phyloP scores from a whole-genome alignment of 2,888 invertebrate species.

The Diploptera punctata region DNA sequence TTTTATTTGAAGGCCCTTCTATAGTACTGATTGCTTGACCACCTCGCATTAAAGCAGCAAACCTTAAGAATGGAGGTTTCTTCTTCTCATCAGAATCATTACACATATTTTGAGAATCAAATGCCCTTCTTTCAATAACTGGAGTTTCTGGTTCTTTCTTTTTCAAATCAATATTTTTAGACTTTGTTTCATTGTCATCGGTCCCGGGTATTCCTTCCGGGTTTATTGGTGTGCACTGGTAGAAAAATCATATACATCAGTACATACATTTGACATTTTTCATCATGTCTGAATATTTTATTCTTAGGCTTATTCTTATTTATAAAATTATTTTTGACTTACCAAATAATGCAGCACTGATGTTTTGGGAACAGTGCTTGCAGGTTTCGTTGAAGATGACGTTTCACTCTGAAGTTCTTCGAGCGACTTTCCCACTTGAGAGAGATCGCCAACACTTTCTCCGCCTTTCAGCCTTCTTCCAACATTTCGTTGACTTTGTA shows the following conservation, averaged over 20 bases:
- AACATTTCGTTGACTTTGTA: too few relatives aligned
- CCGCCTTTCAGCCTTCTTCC: not conserved
- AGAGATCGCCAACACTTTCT: slow-evolving; percentile 7
- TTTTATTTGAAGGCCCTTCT: slow-evolving; percentile 37
- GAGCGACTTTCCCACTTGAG: not conserved
- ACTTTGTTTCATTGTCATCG: not conserved
- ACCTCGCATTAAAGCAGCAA: slow-evolving; percentile 14
- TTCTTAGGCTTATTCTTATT: not conserved
- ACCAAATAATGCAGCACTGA: slow-evolving; percentile 43
- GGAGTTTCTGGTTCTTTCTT: not conserved
- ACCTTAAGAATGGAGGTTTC: not conserved
- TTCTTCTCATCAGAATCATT: not conserved
- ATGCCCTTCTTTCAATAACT: not conserved
- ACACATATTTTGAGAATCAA: not conserved
- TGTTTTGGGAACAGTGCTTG: not conserved
- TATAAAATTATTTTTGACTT: slow-evolving; percentile 19
- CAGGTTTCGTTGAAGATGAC: not conserved
- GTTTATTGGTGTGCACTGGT: slow-evolving; percentile 19
- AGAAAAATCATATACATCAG: too few relatives aligned
- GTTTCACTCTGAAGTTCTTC: not conserved
- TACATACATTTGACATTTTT: not conserved
- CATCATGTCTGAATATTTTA: not conserved
- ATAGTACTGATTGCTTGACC: not conserved
- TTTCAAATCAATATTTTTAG: not conserved
- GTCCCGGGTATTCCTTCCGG: not conserved